Percentiles rank a stretch among this genome's conserved stretches.
Conservation (phyloP, 37 sponge, comb jelly and placozoan species). For the Amphimedon queenslandica region DNA sequence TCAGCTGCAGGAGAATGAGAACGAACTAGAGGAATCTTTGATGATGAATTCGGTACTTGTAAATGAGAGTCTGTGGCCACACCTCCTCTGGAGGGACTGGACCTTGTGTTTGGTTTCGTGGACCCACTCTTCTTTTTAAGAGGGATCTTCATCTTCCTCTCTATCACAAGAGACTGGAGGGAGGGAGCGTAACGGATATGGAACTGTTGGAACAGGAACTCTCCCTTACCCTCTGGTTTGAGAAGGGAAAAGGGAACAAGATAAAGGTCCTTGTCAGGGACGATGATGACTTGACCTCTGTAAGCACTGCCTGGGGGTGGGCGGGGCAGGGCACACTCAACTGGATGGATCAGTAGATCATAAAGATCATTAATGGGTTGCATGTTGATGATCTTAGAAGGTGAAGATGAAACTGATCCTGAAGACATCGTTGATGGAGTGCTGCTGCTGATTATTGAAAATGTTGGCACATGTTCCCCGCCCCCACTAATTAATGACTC, state of each 20-base stretch:
- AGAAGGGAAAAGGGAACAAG: slow-evolving; percentile 88
- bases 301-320: slow-evolving; percentile 13
- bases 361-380: slow-evolving; percentile 81
- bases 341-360: slow-evolving; percentile 75
- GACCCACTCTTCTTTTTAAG: not conserved
- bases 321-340: slow-evolving; percentile 76
- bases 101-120: not conserved
- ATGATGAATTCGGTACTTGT: not conserved
- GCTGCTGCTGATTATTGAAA: not conserved
- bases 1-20: not conserved
- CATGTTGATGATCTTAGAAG: slow-evolving; percentile 44
- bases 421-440: not conserved
- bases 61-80: not conserved
- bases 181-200: slow-evolving; percentile 66
- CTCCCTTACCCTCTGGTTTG: slow-evolving; percentile 34
- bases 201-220: slow-evolving; percentile 68
- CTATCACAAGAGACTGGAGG: slow-evolving; percentile 39
- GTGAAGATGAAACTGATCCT: not conserved
- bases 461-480: not conserved
- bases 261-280: slow-evolving; percentile 89
- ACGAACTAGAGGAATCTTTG: not conserved
- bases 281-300: slow-evolving; percentile 46
- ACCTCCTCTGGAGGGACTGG: too few relatives aligned
- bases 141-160: not conserved
- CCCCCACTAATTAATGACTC: slow-evolving; percentile 37